phyloP scores from a whole-genome alignment of 2,888 invertebrate genomes.

The Carabus problematicus region DNA sequence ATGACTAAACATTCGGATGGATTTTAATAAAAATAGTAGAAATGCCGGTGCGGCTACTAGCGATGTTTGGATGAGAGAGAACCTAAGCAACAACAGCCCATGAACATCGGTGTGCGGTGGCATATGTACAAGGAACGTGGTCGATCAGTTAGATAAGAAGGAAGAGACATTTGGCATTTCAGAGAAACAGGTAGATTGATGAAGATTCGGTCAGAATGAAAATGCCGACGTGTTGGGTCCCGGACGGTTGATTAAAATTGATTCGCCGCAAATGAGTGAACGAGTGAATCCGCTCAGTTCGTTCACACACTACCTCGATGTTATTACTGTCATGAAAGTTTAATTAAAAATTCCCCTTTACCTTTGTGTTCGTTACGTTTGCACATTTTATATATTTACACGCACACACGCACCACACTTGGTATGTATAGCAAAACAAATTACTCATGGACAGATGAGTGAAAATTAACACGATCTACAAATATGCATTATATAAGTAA shows the following conservation, averaged over 20 bases:
- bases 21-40: slow-evolving; percentile 24
- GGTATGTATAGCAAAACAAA: too few relatives aligned
- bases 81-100: slow-evolving; percentile 3
- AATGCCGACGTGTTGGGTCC: slow-evolving; percentile 33
- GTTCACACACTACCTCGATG: slow-evolving; percentile 19
- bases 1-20: neutral
- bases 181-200: slow-evolving; percentile 34
- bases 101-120: neutral
- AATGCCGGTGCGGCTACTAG: slow-evolving; percentile 1
- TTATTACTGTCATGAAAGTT: slow-evolving; percentile 22
- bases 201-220: slow-evolving; percentile 32
- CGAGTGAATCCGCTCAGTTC: neutral
- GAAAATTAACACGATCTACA: too few relatives aligned
- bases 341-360: slow-evolving; percentile 33
- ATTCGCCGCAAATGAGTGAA: slow-evolving; percentile 28
- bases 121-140: slow-evolving; percentile 6
- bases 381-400: neutral
- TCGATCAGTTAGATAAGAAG: slow-evolving; percentile 10
- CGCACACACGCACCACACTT: too few relatives aligned
- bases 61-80: neutral
- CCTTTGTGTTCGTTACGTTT: neutral
- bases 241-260: slow-evolving; percentile 34
- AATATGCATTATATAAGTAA: too few relatives aligned
- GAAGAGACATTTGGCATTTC: slow-evolving; percentile 30
- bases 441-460: too few relatives aligned